Evolutionary conservation across 2,888 invertebrate genomes (phyloP).

Genomic region (Cheiracanthium punctorium): DNA sequence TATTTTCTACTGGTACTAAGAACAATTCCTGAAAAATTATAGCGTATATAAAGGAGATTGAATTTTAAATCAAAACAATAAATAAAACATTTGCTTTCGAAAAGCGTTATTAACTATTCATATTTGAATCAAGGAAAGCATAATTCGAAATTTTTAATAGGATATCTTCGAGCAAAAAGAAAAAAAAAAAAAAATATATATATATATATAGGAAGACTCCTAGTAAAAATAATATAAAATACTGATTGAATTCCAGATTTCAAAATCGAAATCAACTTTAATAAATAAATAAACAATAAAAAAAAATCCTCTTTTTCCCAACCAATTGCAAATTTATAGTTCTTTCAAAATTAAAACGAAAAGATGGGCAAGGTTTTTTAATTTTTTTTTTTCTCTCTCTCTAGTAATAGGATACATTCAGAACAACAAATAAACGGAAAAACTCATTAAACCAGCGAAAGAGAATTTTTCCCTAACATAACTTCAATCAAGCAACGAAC

Average conservation of each 20-base stretch:
- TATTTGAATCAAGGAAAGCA: background rate
- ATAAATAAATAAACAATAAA: constrained; percentile 58
- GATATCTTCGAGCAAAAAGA: background rate
- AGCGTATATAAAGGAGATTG: no score
- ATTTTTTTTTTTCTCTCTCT: background rate
- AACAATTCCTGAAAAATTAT: no score
- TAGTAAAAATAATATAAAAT: no score
- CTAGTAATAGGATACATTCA: constrained; percentile 61
- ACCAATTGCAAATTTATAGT: constrained; percentile 42
- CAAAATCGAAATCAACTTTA: constrained; percentile 43
- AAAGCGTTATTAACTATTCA: constrained; percentile 11
- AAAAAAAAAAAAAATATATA: no score
- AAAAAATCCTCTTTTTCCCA: background rate
- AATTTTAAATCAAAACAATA: background rate
- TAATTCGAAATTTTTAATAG: constrained; percentile 6
- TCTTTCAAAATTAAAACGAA: constrained; percentile 60
- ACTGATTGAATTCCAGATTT: constrained; percentile 62
- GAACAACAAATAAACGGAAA: constrained; percentile 47
- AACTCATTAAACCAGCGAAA: constrained; percentile 55
- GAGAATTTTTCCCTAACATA: constrained; percentile 23
- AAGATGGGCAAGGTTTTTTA: constrained; percentile 1
- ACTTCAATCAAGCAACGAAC: constrained; percentile 49
- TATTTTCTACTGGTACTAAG: no score
- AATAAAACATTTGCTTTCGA: background rate
- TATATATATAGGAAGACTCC: no score